Evolutionary conservation across 2,888 invertebrate species (phyloP), one percentile per base, ranked within the genome.

Genomic region (Marronus borbonicus): DNA sequence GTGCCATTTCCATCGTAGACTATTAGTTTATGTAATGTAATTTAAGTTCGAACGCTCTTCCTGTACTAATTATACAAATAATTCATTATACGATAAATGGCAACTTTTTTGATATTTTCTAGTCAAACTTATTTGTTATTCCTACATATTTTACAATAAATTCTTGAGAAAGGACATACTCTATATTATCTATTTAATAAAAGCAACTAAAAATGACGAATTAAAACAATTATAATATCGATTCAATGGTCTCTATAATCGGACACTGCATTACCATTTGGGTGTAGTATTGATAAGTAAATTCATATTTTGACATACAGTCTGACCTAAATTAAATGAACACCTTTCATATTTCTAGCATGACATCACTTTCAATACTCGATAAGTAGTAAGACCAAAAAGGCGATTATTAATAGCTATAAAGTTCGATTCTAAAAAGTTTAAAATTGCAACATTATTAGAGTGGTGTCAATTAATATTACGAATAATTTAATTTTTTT

Each of bases 1-100:
- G 31, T 62, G 28, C 31, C n/a, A 31, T 28, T 62, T 62, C 28
- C 31, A 62, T 62, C n/a, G 62, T 28, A 62, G 28, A 62, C n/a
- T 31, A 28, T 24, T 10, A 55, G 20, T 60, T 60, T 60, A 60
- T 60, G 60, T 60, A 12, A 60, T 60, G 28, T 24, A 12, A 24
- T 24, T 60, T 24, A 20, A 60, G 3, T 28, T 60, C n/a, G 20
- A 55, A n/a, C 17, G 12, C 12, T 2, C 20, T 17, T 55, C n/a
- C 14, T 55, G 55, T 55, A 55, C 8, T 1, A 17, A 12, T 55
- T 55, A 55, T n/a, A n/a, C 20, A 20, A 55, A n/a, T 20, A 7
- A 20, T 5, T 55, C 2, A 8, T 20, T 55, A 17, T 55, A 20
- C 20, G 20, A n/a, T 20, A 20, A 55, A 55, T 17, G 44, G 44